Conservation (phyloP, 2,113 vertebrate genomes). For the Gracilinanus agilis region DNA sequence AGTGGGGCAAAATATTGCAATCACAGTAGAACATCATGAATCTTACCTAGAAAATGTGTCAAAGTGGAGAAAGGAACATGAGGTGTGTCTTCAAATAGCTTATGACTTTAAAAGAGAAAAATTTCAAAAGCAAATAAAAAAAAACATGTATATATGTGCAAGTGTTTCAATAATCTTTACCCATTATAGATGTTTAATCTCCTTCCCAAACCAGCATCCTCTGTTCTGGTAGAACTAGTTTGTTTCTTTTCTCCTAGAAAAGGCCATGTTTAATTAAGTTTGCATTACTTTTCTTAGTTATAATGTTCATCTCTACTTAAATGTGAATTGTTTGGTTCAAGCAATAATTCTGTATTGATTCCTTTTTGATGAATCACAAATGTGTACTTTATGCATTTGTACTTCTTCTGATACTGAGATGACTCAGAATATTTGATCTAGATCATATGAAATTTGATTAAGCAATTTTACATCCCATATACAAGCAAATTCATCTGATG, state of each 20-base stretch:
- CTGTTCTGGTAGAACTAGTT: neutral
- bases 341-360: neutral
- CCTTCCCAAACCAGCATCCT: neutral
- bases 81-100: neutral
- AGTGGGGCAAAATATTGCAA: neutral
- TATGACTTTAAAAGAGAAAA: neutral
- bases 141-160: neutral
- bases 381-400: neutral
- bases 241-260: neutral
- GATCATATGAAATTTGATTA: neutral
- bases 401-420: neutral
- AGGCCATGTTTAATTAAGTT: neutral
- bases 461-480: neutral
- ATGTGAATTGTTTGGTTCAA: neutral
- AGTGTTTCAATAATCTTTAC: neutral
- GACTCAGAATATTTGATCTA: neutral
- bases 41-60: neutral
- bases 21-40: neutral
- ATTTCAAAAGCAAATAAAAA: neutral
- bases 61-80: neutral
- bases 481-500: neutral
- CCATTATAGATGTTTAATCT: too few species aligned
- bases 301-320: neutral
- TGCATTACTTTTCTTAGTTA: neutral
- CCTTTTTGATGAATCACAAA: neutral